A percentile compares a stretch with the other conserved stretches of the same genome.
Conservation (phyloP, 30 jellyfish, hydroid and myxozoan genomes). For the Mastigias papua region DNA sequence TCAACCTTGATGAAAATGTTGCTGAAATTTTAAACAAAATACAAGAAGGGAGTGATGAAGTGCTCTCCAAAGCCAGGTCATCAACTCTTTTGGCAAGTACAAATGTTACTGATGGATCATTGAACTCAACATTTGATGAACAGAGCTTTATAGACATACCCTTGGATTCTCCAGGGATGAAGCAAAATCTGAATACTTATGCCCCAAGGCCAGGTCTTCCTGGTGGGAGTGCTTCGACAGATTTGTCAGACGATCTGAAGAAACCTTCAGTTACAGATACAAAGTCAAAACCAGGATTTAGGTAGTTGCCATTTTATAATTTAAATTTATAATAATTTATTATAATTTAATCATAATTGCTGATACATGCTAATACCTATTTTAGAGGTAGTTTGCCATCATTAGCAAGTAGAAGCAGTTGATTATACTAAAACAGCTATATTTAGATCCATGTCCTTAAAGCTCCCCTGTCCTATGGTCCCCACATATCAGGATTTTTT, state of each 20-base stretch:
- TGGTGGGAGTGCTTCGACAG: slow-evolving; percentile 28
- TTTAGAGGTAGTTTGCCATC: too few relatives aligned
- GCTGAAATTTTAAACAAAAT: slow-evolving; percentile 37
- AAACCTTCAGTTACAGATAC: slow-evolving; percentile 85
- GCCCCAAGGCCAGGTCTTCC: slow-evolving; percentile 69
- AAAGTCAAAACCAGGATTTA: slow-evolving; percentile 84
- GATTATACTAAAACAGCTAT: too few relatives aligned
- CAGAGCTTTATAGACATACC: slow-evolving; percentile 88
- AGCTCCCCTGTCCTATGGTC: too few relatives aligned
- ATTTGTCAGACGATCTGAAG: slow-evolving; percentile 47
- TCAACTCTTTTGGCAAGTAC: background rate
- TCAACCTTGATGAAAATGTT: slow-evolving; percentile 49
- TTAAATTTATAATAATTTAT: too few relatives aligned
- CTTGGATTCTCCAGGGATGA: slow-evolving; percentile 63
- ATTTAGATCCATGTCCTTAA: too few relatives aligned
- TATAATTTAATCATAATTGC: too few relatives aligned
- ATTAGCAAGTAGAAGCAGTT: too few relatives aligned
- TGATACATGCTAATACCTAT: too few relatives aligned
- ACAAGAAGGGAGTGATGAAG: slow-evolving; percentile 30
- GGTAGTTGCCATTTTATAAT: too few relatives aligned
- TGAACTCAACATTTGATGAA: slow-evolving; percentile 44
- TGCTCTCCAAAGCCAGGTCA: slow-evolving; percentile 44
- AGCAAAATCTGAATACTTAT: slow-evolving; percentile 74
- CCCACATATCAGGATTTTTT: too few relatives aligned
- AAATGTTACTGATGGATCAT: background rate